Evolutionary conservation across 1,140 invertebrate species (phyloP).

Genomic region (Gyrodactylus salaris): DNA sequence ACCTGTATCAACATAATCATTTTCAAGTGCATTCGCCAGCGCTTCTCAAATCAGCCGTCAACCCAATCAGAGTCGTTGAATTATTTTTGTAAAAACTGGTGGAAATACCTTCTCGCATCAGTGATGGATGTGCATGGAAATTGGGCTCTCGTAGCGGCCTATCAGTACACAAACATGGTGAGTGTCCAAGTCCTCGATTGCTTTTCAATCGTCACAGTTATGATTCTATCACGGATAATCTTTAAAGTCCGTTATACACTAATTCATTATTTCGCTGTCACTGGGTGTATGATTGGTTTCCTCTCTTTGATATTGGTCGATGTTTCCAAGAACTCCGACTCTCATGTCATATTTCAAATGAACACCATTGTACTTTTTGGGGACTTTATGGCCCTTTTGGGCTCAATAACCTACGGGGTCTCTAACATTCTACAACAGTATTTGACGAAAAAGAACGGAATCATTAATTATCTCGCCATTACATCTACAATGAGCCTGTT

Average conservation of each 20-base stretch:
- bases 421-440: background rate
- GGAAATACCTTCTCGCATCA: background rate
- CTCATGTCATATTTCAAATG: background rate
- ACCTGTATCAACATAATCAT: background rate
- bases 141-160: background rate
- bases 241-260: background rate
- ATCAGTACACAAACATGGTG: background rate
- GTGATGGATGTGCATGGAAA: background rate
- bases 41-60: background rate
- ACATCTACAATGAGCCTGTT: background rate
- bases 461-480: background rate
- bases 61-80: background rate
- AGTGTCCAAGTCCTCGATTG: constrained; percentile 3
- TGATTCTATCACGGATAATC: background rate
- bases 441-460: background rate
- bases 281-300: background rate
- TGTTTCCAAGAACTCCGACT: background rate
- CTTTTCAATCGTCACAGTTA: background rate
- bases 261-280: background rate
- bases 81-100: too few relatives aligned
- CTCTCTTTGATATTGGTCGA: background rate
- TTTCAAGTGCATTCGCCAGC: background rate
- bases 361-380: background rate
- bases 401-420: background rate
- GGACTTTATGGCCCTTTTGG: background rate